Percentiles rank a stretch among this genome's conserved stretches.
Conservation (phyloP, 2,888 invertebrate genomes). For the Drosophila neotestacea region DNA sequence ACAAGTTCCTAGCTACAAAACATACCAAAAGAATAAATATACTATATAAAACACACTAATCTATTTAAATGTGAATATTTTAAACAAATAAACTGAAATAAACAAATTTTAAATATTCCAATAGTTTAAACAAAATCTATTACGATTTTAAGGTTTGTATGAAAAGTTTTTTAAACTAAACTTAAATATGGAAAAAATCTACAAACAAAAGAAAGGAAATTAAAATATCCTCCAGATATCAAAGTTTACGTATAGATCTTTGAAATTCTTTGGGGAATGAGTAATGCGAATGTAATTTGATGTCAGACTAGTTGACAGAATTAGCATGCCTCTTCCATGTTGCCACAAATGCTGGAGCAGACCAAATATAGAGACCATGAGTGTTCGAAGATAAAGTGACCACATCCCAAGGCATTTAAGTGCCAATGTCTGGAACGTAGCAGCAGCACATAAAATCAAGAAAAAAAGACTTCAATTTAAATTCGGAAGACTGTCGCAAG, state of each 20-base stretch:
- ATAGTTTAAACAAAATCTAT: neutral
- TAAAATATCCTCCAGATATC: neutral
- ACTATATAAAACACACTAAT: neutral
- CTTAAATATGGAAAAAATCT: too few relatives aligned
- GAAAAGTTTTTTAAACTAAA: neutral
- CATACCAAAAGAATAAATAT: constrained; percentile 23
- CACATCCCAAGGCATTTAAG: constrained; percentile 71
- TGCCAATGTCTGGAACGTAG: constrained; percentile 73
- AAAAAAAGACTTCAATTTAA: constrained; percentile 31
- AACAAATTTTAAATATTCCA: neutral
- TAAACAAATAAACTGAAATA: constrained; percentile 1
- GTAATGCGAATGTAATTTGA: constrained; percentile 70
- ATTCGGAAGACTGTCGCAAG: constrained; percentile 58
- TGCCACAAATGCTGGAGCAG: constrained; percentile 30
- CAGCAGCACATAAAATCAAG: constrained; percentile 17
- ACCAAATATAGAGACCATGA: constrained; percentile 57
- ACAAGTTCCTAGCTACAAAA: constrained; percentile 32
- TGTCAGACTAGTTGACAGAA: constrained; percentile 58
- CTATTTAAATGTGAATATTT: neutral
- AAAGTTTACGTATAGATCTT: neutral
- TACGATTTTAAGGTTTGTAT: constrained; percentile 31
- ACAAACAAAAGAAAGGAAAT: neutral
- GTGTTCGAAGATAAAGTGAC: constrained; percentile 55
- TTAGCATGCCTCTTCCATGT: constrained; percentile 66
- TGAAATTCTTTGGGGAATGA: constrained; percentile 27